Evolutionary conservation across 1,140 invertebrate genomes (phyloP), one percentile per base, ranked within the genome.

Genomic region (Pissodes strobi): DNA sequence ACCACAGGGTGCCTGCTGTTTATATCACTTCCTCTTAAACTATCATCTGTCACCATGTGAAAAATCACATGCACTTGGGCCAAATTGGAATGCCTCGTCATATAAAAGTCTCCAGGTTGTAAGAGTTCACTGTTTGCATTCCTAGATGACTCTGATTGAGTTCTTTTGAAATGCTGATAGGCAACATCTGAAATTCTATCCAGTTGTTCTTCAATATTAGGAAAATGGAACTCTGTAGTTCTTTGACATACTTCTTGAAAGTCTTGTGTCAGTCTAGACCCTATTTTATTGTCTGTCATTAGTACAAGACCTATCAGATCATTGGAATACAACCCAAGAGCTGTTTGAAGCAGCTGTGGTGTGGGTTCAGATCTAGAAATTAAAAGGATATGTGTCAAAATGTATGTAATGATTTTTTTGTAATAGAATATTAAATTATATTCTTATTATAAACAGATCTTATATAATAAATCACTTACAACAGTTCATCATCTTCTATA

Each of bases 1-100:
- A 99, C 95, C n/a, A 90, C 93, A 9, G 95, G 91, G 85, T 99
- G 95, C 13, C 96, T 85, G 1, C 95, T 98, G 69, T 94, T 96
- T 22, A 99, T 95, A 73, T 98, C 96, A 63, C 86, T 88, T 81
- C 82, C 70, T 81, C 82, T 79, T 53, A 82, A 79, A 19, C 86
- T 87, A 71, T 92, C 91, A 78, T 94, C 91, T 1, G 87, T 86
- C 0, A 98, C 90, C 70, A 99, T 86, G 77, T 99, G 96, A 82
- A 98, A 98, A 57, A 98, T 88, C 2, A 96, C 87, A 81, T 98
- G 95, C 38, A 93, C 90, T 77, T 97, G 92, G 8, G 93, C 87
- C 56, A 99, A 83, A 86, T 98, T 98, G 49, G 95, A 98, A 86
- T 99, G 97, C 65, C 88, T 86, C 2, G 95, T 98, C 8, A 98